Conservation (phyloP, 2,888 invertebrate species). For the Mimas tiliae region DNA sequence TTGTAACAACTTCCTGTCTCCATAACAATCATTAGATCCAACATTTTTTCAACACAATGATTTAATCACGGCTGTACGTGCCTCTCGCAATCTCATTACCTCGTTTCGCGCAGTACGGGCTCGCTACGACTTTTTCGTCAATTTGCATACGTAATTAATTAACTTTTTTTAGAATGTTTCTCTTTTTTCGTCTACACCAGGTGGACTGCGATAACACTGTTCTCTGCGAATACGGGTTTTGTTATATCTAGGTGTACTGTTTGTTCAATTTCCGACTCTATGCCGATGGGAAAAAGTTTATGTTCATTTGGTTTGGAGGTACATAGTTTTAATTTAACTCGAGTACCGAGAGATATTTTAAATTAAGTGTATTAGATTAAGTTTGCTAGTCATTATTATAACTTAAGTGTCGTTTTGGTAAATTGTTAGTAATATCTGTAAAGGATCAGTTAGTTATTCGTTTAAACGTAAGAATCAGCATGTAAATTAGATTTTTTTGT, state of each 20-base stretch:
- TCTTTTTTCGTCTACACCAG: conserved; percentile 55
- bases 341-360: conserved; percentile 25
- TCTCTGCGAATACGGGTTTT: conserved; percentile 42
- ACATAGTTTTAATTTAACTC: conserved; percentile 23
- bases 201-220: conserved; percentile 56
- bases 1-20: conserved; percentile 28
- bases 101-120: conserved; percentile 58
- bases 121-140: conserved; percentile 74
- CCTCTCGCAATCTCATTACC: conserved; percentile 77
- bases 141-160: conserved; percentile 83
- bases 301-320: not conserved
- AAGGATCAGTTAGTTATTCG: not conserved
- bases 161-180: conserved; percentile 69
- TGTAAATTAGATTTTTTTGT: not conserved
- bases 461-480: not conserved
- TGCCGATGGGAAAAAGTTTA: not conserved
- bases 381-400: conserved; percentile 22
- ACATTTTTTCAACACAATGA: conserved; percentile 66
- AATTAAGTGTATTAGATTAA: conserved; percentile 21
- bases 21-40: conserved; percentile 52
- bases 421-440: not conserved
- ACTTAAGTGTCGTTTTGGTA: not conserved
- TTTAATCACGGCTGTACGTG: conserved; percentile 68
- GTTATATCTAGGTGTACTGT: conserved; percentile 33
- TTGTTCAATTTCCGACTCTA: conserved; percentile 29